These are phyloP conservation scores for Stictocephala bisonia DNA, from an alignment of 2,888 invertebrate genomes.

Conservation along the genomic window DNA sequence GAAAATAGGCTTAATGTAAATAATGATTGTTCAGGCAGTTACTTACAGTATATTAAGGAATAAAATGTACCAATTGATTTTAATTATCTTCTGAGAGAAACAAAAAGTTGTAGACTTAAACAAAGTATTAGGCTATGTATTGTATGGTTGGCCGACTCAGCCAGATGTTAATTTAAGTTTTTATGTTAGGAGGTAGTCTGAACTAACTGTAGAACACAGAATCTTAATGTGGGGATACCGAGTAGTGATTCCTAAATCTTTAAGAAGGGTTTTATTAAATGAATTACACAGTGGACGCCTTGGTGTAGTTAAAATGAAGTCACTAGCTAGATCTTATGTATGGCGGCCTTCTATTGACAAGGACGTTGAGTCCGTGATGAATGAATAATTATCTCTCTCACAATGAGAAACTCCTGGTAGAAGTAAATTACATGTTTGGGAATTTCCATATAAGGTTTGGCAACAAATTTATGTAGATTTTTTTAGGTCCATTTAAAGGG, in stretches of 20 bases:
- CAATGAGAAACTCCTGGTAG: constrained; percentile 49
- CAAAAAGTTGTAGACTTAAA: constrained; percentile 13
- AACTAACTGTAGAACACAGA: not conserved
- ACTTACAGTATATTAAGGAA: constrained; percentile 43
- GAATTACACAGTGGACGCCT: constrained; percentile 24
- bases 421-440: constrained; percentile 51
- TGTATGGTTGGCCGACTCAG: constrained; percentile 43
- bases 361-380: constrained; percentile 56
- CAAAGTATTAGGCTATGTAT: constrained; percentile 21
- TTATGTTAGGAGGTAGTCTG: not conserved
- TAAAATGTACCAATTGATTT: constrained; percentile 19
- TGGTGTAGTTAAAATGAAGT: constrained; percentile 33
- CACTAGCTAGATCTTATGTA: constrained; percentile 26
- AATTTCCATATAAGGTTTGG: constrained; percentile 50
- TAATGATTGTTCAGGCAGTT: constrained; percentile 7
- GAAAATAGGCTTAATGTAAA: not conserved
- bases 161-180: not conserved
- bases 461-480: constrained; percentile 56
- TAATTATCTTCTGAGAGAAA: constrained; percentile 27
- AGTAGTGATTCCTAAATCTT: constrained; percentile 46
- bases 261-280: not conserved
- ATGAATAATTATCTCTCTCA: constrained; percentile 50
- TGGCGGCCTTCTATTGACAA: constrained; percentile 50
- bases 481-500: constrained; percentile 48
- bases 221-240: constrained; percentile 23